These are phyloP conservation scores for Solenodon paradoxus DNA, from an alignment of 2,113 vertebrate genomes.

Conservation along the genomic window DNA sequence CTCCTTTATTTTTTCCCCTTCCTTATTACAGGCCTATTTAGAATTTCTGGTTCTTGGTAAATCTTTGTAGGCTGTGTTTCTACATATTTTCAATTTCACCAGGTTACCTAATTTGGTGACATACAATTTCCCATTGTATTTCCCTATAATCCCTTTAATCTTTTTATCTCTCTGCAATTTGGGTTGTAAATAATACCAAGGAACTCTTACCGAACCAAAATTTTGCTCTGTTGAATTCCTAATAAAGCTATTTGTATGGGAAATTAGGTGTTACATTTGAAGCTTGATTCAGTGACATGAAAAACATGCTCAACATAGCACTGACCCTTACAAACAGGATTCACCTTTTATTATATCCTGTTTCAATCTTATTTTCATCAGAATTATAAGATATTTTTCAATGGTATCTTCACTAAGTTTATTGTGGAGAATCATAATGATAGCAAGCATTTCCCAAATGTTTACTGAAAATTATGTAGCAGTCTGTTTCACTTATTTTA, in stretches of 20 bases:
- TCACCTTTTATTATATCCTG: not conserved
- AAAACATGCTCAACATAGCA: not conserved
- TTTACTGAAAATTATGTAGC: not conserved
- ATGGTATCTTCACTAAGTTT: not conserved
- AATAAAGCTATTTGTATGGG: not conserved
- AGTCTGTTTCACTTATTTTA: not conserved
- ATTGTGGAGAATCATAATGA: not conserved
- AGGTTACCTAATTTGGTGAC: not conserved
- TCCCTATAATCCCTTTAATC: not conserved
- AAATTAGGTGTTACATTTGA: not conserved
- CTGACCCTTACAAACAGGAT: rapidly evolving
- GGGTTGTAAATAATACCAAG: not conserved
- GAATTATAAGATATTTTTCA: not conserved
- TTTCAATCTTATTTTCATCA: not conserved
- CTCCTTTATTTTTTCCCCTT: no score
- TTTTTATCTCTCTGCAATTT: not conserved
- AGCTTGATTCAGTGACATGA: not conserved
- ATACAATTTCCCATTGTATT: not conserved
- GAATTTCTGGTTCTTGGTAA: not conserved
- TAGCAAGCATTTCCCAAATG: not conserved
- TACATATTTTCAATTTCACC: not conserved
- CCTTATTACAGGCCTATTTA: not conserved
- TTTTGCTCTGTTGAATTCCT: not conserved
- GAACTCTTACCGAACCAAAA: not conserved
- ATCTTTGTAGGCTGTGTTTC: not conserved